These are phyloP conservation scores for Schizopygopsis pylzovi DNA, from an alignment of 2,797 vertebrate species.

Conservation along the genomic window DNA sequence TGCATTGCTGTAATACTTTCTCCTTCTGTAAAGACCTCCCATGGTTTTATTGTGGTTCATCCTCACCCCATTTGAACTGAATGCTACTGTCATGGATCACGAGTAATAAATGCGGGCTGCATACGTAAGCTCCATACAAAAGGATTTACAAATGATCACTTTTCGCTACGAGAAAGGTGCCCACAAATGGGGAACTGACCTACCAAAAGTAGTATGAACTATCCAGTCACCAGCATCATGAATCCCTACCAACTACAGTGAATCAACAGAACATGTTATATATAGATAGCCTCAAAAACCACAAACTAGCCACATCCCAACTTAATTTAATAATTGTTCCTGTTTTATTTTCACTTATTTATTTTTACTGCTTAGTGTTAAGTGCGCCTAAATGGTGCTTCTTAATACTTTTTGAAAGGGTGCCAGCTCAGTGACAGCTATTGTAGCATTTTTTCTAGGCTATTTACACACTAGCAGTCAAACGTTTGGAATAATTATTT, in stretches of 20 bases:
- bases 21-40: constrained; percentile 37
- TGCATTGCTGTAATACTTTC: constrained; percentile 28
- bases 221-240: not conserved
- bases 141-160: not conserved
- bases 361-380: no score
- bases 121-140: not conserved
- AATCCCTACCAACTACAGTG: not conserved
- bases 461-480: not conserved
- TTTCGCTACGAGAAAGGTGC: not conserved
- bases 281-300: no score
- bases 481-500: not conserved
- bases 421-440: not conserved
- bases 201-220: not conserved
- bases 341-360: not conserved
- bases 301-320: no score
- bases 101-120: not conserved
- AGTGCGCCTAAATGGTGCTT: not conserved
- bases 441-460: not conserved
- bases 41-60: constrained; percentile 43
- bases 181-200: not conserved
- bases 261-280: not conserved
- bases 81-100: constrained; percentile 24
- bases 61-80: constrained; percentile 23
- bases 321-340: no score
- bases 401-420: not conserved